A percentile compares a stretch with the other conserved stretches of the same genome.
Conservation (phyloP, 2,797 vertebrate genomes). For the Ficedula albicollis region DNA sequence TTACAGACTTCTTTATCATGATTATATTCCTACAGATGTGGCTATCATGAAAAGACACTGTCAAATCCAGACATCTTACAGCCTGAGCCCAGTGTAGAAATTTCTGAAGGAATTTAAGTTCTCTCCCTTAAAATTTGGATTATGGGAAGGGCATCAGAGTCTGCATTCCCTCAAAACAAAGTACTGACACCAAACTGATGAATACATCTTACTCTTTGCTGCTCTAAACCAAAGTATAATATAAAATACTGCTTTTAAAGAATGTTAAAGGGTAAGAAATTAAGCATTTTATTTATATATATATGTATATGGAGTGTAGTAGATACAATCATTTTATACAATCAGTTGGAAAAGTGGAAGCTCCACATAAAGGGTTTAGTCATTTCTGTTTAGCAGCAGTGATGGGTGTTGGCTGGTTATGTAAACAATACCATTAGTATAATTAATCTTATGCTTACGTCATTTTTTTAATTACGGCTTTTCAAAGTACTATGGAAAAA, state of each 20-base stretch:
- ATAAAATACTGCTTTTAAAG: background rate
- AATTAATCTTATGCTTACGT: background rate
- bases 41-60: background rate
- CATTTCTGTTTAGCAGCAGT: background rate
- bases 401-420: background rate
- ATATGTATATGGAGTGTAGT: background rate
- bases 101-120: background rate
- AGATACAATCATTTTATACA: background rate
- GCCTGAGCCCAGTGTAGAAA: background rate
- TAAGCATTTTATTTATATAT: background rate
- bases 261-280: background rate
- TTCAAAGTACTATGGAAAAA: background rate
- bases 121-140: background rate
- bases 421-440: background rate
- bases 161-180: background rate
- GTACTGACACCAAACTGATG: background rate
- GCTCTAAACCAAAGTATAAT: background rate
- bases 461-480: background rate
- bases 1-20: background rate
- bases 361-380: background rate
- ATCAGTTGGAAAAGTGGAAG: background rate
- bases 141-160: background rate
- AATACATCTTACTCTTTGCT: background rate
- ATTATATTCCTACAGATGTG: background rate
- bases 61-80: background rate